Percentiles rank a stretch among this genome's conserved stretches.
Evolutionary conservation across 1,140 invertebrate species (phyloP).

Genomic region (Drosophila teissieri): DNA sequence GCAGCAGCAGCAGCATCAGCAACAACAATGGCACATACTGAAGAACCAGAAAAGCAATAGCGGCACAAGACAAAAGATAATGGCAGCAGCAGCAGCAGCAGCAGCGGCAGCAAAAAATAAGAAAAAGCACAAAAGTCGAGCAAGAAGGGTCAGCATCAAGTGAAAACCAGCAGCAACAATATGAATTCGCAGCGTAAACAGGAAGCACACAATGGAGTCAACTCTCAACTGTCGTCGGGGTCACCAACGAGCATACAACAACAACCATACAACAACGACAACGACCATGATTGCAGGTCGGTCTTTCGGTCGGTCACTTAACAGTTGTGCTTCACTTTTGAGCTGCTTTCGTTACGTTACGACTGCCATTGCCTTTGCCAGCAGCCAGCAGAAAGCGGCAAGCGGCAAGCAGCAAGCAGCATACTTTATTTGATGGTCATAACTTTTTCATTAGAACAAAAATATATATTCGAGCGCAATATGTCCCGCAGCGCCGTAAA

Average conservation of each 20-base stretch:
- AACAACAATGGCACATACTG: constrained; percentile 45
- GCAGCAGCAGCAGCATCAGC: constrained; percentile 27
- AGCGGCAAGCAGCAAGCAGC: constrained; percentile 56
- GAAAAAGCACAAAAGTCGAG: constrained; percentile 9
- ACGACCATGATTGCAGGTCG: constrained; percentile 71
- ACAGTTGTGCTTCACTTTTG: constrained; percentile 68
- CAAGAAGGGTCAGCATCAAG: constrained; percentile 40
- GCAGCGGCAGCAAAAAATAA: constrained; percentile 16
- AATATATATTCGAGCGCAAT: constrained; percentile 80
- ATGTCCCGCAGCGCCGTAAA: constrained; percentile 81
- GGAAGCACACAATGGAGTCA: constrained; percentile 81
- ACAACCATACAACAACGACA: constrained; percentile 32
- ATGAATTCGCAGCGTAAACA: constrained; percentile 74
- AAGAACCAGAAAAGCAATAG: constrained; percentile 74
- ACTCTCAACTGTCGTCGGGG: constrained; percentile 80
- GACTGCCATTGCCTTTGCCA: constrained; percentile 1
- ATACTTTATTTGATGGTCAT: constrained; percentile 84
- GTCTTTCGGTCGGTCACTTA: constrained; percentile 80
- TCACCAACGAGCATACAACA: constrained; percentile 61
- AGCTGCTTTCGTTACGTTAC: constrained; percentile 47
- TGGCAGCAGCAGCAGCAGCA: constrained; percentile 61
- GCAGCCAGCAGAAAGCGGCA: background rate
- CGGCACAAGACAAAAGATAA: constrained; percentile 76
- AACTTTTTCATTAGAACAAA: constrained; percentile 84
- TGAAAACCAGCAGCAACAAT: constrained; percentile 45